These are phyloP conservation scores for Chrosomus eos DNA, from an alignment of 2,797 vertebrate species.

Conservation along the genomic window DNA sequence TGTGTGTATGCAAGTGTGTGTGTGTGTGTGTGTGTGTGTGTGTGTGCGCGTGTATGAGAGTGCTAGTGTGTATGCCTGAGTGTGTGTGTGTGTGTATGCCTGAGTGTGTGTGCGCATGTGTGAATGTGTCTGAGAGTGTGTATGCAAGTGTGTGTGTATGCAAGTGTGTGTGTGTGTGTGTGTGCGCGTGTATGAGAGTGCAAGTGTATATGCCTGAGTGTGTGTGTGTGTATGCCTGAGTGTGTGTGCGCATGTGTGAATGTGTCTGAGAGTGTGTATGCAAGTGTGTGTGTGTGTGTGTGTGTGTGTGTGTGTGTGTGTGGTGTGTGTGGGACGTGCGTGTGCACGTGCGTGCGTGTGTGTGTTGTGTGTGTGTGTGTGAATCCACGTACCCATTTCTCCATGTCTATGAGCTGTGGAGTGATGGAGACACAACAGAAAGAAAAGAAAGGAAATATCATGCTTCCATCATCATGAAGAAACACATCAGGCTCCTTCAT, in stretches of 20 bases:
- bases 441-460: conserved; percentile 70
- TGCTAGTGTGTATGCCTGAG: not conserved
- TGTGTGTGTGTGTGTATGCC: not conserved
- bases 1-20: not conserved
- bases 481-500: conserved; percentile 33
- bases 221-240: not conserved
- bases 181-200: rapidly evolving
- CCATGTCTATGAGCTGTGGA: conserved; percentile 91
- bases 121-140: no score
- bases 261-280: not conserved
- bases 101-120: no score
- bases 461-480: conserved; percentile 37
- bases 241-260: not conserved
- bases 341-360: not conserved
- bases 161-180: not conserved
- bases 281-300: not conserved
- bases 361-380: conserved; percentile 61
- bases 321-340: not conserved
- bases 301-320: not conserved
- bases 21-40: not conserved
- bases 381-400: conserved; percentile 89
- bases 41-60: rapidly evolving
- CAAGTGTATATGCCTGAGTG: no score
- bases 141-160: no score
- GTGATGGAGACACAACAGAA: conserved; percentile 72